Evolutionary conservation across 2,113 vertebrate genomes (phyloP).

Genomic region (Bucco capensis): DNA sequence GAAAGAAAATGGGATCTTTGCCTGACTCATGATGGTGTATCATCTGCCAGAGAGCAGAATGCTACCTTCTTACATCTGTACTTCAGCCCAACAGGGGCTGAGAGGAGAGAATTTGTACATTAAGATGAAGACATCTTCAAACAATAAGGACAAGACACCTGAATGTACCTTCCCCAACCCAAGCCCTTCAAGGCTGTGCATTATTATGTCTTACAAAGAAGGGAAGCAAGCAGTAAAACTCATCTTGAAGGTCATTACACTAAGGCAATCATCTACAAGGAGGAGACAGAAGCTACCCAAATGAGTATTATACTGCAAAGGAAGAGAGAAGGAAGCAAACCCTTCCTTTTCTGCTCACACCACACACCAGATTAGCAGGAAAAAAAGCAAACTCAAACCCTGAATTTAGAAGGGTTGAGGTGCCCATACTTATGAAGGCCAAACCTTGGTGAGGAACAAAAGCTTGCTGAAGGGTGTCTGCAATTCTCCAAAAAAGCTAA

Average conservation of each 20-base stretch:
- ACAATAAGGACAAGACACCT: background rate
- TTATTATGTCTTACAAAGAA: background rate
- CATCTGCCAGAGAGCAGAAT: background rate
- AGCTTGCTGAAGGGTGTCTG: background rate
- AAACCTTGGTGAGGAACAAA: background rate
- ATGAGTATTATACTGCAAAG: background rate
- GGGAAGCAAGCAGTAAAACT: background rate
- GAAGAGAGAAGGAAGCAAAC: background rate
- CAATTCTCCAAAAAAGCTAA: background rate
- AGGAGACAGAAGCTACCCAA: background rate
- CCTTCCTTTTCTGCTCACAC: background rate
- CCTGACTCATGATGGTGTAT: background rate
- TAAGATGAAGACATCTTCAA: background rate
- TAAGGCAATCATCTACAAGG: background rate
- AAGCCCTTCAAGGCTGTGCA: background rate
- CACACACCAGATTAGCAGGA: background rate
- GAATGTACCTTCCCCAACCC: background rate
- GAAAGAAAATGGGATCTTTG: slow-evolving; percentile 38
- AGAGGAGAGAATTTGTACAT: background rate
- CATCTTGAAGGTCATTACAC: background rate
- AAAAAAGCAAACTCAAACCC: background rate
- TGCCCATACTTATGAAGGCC: background rate
- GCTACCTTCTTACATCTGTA: background rate
- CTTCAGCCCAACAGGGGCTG: background rate
- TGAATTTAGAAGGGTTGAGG: background rate